Percentiles rank a stretch among this genome's conserved stretches.
Evolutionary conservation across 2,888 invertebrate species (phyloP).

Genomic region (Drosophila suboccidentalis): DNA sequence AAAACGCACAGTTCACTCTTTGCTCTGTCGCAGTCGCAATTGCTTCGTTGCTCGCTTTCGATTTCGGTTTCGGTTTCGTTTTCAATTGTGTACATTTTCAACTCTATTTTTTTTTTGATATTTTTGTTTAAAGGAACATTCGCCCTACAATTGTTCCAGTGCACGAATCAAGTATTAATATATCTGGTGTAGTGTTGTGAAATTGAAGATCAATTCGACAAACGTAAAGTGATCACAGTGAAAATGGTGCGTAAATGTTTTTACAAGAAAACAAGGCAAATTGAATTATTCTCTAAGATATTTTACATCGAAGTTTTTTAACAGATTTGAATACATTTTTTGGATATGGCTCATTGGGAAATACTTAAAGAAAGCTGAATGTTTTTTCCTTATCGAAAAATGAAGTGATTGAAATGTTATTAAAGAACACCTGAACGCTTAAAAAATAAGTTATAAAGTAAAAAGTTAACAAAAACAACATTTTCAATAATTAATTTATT

Average conservation of each 20-base stretch:
- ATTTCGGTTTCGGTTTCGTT: conserved; percentile 37
- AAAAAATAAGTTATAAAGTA: not conserved
- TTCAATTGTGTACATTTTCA: not conserved
- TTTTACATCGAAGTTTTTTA: not conserved
- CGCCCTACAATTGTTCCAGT: not conserved
- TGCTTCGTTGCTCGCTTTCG: conserved; percentile 58
- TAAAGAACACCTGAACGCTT: no score
- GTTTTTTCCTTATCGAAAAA: not conserved
- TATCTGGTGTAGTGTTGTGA: not conserved
- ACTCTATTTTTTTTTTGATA: not conserved
- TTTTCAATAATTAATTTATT: no score
- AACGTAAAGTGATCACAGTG: not conserved
- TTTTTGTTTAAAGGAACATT: not conserved
- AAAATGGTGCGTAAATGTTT: conserved; percentile 8
- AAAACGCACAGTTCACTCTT: conserved; percentile 63
- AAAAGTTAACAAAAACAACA: no score
- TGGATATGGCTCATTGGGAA: not conserved
- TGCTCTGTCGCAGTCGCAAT: conserved; percentile 73
- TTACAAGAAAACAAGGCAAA: not conserved
- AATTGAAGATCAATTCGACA: not conserved
- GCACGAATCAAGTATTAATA: not conserved
- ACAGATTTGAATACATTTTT: not conserved
- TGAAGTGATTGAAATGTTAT: no score
- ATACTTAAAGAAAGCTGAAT: not conserved
- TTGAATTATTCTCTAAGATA: not conserved